Evolutionary conservation across 2,888 invertebrate species (phyloP), one percentile per base, ranked within the genome.

Genomic region (Catocala fraxini): DNA sequence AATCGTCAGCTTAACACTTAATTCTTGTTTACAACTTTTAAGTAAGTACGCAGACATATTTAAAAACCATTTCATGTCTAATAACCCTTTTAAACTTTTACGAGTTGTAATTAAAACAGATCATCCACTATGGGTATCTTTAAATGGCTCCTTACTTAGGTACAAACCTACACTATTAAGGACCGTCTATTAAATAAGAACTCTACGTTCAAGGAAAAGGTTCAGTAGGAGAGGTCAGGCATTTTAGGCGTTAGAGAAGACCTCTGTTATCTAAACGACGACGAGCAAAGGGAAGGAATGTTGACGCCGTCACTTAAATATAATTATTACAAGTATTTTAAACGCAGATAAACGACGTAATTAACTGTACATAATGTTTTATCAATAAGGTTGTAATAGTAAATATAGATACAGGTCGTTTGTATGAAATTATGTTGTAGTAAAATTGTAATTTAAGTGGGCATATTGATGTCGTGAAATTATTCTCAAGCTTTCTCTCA

Each of bases 251-350:
- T 6, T 35, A 34, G 42, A 52, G 39, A 51, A 33, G 46, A 58
- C 11, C 49, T 7, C 5, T 5, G 53, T 77, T 80, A 82, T 82
- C 80, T 82, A 74, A 81, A 82, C 49, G 74, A 76, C 65, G 41
- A 71, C 70, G 63, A 70, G 59, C 66, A 69, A 69, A 7, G 35
- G 71, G 71, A 62, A 61, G 62, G 75, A 73, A 70, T 70, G 70
- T 79, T 80, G 77, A 79, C 81, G 75, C 77, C 72, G 2, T 15
- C 42, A 42, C 58, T 63, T 69, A 67, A 67, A 74, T 65, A 72
- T 72, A 76, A 68, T 78, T 69, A 77, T 77, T 64, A 77, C 65
- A 73, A 70, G 73, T 72, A 63, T 72, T 80, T 76, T 71, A 73
- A 67, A 59, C 58, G 46, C 15, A 59, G 68, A 79, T 75, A 68